Base-by-base conservation (phyloP, 2,888 invertebrate genomes). In the Noctua janthe region DNA sequence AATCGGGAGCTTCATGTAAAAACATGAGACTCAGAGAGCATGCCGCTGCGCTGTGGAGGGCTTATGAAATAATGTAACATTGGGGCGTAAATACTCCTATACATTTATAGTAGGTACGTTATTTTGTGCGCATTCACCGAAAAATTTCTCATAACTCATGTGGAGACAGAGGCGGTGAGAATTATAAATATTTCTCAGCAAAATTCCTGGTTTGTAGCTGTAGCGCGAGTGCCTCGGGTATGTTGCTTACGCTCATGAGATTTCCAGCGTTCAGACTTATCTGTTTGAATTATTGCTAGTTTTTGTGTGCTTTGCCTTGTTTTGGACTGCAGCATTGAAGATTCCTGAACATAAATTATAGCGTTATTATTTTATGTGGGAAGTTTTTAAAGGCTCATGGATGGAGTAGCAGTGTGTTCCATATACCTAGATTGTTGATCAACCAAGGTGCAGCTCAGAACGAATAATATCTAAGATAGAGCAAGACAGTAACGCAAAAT, bases 1-100 rank as follows among this genome's bases (percentile, higher is more conserved):
- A 95, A 95, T 95, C 95, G 94, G 88, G 90, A 92, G 94, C 90
- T 95, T 95, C 95, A 95, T 95, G 95, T 94, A 94, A 95, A 95
- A 95, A 95, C 95, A 95, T 95, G 95, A 95, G 94, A 88, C 88
- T 88, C 91, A 89, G 90, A 90, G 93, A 92, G 92, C 92, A 92
- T 82, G 81, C 84, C 91, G 90, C 87, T 87, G 90, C 91, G 88
- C 90, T 89, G 90, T 89, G 87, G 90, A 91, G 88, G 88, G 93
- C 94, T 94, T 95, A 94, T 95, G 92, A 94, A 94, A 94, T 94
- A 94, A 94, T 94, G 94, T 94, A 92, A 92, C 87, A 83, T 83
- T 74, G 84, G 80, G 92, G 91, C 88, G 81, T 89, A 91, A 92
- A 93, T 91, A 91, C 85, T 90, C 83, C 76, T 90, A 85, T 90